Percentiles rank a stretch among this genome's conserved stretches.
Evolutionary conservation across 1,140 invertebrate species (phyloP).

Genomic region (Pissodes strobi): DNA sequence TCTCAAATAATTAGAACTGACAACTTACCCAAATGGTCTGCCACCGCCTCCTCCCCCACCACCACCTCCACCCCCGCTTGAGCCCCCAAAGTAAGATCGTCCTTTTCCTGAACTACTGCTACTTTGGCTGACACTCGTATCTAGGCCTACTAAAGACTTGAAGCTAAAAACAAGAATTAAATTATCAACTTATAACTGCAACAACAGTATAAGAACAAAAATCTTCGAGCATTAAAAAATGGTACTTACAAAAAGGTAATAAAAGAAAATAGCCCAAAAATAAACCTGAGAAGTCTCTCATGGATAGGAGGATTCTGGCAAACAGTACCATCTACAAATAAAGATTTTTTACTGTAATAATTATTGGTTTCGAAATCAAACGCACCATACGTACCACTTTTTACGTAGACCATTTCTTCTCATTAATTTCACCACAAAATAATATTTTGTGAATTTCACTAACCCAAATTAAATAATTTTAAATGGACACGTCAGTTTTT

Average conservation of each 20-base stretch:
- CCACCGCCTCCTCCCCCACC: conserved; percentile 43
- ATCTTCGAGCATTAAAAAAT: too few relatives aligned
- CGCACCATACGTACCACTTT: conserved; percentile 21
- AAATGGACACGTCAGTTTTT: too few relatives aligned
- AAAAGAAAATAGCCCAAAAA: conserved; percentile 51
- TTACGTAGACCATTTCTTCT: conserved; percentile 39
- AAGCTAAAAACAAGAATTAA: conserved; percentile 45
- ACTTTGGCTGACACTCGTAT: conserved; percentile 25
- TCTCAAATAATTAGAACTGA: too few relatives aligned
- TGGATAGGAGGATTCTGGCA: conserved; percentile 45
- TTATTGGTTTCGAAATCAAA: not conserved
- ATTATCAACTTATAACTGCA: conserved; percentile 15
- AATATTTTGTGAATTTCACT: too few relatives aligned
- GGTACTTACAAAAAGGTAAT: conserved; percentile 53
- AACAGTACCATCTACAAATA: conserved; percentile 51
- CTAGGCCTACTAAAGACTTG: conserved; percentile 50
- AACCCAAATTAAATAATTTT: too few relatives aligned
- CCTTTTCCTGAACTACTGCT: conserved; percentile 27
- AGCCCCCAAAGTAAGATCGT: conserved; percentile 38
- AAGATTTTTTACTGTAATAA: not conserved
- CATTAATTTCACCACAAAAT: too few relatives aligned
- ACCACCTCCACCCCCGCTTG: conserved; percentile 30
- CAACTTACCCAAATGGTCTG: conserved; percentile 37
- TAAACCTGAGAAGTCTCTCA: conserved; percentile 40
- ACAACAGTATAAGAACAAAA: conserved; percentile 4